These are phyloP conservation scores for Paramuricea clavata DNA, from an alignment of 92 coral and sea anemone genomes.

Conservation along the genomic window DNA sequence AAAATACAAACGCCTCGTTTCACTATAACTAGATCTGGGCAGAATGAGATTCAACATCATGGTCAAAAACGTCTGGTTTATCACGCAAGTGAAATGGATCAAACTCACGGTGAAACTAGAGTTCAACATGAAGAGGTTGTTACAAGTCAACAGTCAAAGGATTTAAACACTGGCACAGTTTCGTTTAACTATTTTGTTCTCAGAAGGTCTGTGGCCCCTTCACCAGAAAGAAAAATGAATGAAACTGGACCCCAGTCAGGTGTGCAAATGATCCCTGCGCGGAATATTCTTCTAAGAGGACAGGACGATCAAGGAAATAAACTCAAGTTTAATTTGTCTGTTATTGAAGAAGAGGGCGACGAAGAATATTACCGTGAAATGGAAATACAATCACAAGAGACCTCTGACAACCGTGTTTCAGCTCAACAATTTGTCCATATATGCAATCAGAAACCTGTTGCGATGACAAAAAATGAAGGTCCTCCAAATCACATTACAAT, in stretches of 20 bases:
- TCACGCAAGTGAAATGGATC: background rate
- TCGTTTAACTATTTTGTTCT: background rate
- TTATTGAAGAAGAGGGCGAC: slow-evolving; percentile 20
- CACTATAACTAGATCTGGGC: background rate
- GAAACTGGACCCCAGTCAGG: background rate
- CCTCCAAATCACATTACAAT: background rate
- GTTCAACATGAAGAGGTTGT: background rate
- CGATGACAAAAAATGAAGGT: background rate
- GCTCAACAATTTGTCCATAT: background rate
- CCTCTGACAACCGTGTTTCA: background rate
- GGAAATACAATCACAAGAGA: background rate
- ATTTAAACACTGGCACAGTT: background rate
- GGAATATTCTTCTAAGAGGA: slow-evolving; percentile 7
- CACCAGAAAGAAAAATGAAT: background rate
- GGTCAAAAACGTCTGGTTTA: background rate
- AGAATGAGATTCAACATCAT: background rate
- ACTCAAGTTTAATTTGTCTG: slow-evolving; percentile 27
- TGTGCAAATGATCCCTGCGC: background rate
- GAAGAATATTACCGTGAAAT: slow-evolving; percentile 1
- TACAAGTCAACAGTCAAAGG: background rate
- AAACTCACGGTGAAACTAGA: background rate
- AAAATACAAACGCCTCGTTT: slow-evolving; percentile 14
- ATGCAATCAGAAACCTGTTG: background rate
- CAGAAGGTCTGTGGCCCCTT: background rate
- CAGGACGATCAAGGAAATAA: slow-evolving; percentile 10